A percentile compares a stretch with the other conserved stretches of the same genome.
Conservation (phyloP, 2,113 vertebrate genomes). For the Pardalotus punctatus region DNA sequence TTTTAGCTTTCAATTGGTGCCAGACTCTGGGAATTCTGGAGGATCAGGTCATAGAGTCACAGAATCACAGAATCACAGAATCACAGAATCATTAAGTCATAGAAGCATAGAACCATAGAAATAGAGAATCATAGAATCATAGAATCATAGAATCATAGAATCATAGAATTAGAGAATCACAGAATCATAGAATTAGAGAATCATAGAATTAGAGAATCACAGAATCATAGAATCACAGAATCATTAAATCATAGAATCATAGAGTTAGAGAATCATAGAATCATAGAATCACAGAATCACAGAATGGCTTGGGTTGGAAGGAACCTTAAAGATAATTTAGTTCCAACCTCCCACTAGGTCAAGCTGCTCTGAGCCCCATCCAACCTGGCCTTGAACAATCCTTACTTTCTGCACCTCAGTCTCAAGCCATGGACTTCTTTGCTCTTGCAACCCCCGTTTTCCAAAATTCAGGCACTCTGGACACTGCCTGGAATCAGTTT, state of each 20-base stretch:
- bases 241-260: background rate
- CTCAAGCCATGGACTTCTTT: background rate
- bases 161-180: too few relatives aligned
- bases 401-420: background rate
- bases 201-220: background rate
- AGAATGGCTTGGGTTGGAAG: background rate
- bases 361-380: background rate
- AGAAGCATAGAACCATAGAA: background rate
- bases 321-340: background rate
- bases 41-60: background rate
- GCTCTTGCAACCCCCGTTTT: background rate
- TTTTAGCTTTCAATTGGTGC: background rate
- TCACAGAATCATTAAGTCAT: too few relatives aligned
- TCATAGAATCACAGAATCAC: background rate
- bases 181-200: background rate
- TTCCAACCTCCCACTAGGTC: background rate
- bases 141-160: background rate
- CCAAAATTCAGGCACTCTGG: background rate
- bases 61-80: too few relatives aligned
- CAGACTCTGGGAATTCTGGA: background rate
- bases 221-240: background rate
- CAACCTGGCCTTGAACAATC: background rate
- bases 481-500: background rate
- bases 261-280: too few relatives aligned
- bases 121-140: too few relatives aligned